Percentiles rank a stretch among this genome's conserved stretches.
These are phyloP conservation scores for Pantala flavescens DNA, from an alignment of 1,140 invertebrate genomes.

Conservation along the genomic window DNA sequence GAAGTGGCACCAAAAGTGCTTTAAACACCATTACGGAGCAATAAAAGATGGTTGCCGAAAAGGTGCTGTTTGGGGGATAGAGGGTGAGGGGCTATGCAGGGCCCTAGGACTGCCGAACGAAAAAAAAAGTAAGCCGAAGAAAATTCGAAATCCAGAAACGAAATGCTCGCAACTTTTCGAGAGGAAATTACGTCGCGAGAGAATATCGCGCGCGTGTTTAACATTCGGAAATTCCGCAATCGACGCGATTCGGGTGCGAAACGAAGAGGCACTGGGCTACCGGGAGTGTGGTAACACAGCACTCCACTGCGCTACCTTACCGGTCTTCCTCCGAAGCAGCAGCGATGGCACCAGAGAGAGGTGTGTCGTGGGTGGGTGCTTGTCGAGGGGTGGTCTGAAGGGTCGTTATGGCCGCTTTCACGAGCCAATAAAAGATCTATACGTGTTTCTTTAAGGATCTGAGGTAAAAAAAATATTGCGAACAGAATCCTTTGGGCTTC, in stretches of 20 bases:
- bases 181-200: no score
- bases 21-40: neutral
- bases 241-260: no score
- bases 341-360: no score
- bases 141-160: neutral
- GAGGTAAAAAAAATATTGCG: neutral
- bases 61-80: neutral
- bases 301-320: no score
- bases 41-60: neutral
- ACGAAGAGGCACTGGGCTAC: no score
- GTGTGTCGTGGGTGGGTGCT: no score
- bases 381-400: no score
- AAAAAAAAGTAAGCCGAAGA: neutral
- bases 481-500: neutral
- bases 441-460: neutral
- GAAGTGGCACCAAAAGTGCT: neutral
- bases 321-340: no score
- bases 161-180: no score
- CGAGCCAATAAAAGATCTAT: conserved; percentile 1
- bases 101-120: neutral
- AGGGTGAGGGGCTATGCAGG: neutral
- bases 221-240: no score
- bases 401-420: neutral
- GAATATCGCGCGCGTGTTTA: no score
- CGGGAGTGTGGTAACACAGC: no score